Conservation (phyloP, 2,888 invertebrate genomes). For the Caenorhabditis zanzibari region DNA sequence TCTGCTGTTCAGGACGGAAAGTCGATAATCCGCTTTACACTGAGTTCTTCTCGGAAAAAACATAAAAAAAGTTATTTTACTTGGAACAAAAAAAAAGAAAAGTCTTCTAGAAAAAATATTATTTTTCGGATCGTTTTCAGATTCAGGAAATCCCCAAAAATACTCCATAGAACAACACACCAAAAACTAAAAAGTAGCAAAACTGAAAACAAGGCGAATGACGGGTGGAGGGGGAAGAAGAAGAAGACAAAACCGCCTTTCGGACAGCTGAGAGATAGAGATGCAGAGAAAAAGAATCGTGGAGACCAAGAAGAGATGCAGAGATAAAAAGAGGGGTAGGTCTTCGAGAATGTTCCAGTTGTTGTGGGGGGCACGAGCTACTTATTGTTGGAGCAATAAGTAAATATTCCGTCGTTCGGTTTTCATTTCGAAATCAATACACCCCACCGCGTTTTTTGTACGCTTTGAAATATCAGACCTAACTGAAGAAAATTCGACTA, state of each 20-base stretch:
- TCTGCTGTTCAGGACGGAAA: conserved; percentile 5
- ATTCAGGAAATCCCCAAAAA: neutral
- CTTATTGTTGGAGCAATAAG: neutral
- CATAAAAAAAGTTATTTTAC: neutral
- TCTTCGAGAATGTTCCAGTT: conserved; percentile 52
- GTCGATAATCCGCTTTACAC: conserved; percentile 30
- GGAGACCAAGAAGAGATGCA: conserved; percentile 24
- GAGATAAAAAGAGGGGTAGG: conserved; percentile 14
- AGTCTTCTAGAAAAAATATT: neutral
- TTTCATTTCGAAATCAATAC: neutral
- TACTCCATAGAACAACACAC: conserved; percentile 1
- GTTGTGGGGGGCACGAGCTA: conserved; percentile 9
- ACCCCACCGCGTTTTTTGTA: neutral
- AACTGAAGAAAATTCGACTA: neutral
- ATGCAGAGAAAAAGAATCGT: neutral
- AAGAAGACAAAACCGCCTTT: neutral
- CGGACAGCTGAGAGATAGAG: conserved; percentile 43
- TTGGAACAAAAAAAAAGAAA: neutral
- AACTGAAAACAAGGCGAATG: conserved; percentile 4
- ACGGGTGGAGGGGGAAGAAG: conserved; percentile 1
- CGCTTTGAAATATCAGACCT: neutral
- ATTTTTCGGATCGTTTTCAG: no score
- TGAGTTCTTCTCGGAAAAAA: neutral
- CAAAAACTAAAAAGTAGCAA: conserved; percentile 33
- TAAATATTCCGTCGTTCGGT: neutral